Conservation (phyloP, 2,797 vertebrate genomes). For the Rhodeus uyekii region DNA sequence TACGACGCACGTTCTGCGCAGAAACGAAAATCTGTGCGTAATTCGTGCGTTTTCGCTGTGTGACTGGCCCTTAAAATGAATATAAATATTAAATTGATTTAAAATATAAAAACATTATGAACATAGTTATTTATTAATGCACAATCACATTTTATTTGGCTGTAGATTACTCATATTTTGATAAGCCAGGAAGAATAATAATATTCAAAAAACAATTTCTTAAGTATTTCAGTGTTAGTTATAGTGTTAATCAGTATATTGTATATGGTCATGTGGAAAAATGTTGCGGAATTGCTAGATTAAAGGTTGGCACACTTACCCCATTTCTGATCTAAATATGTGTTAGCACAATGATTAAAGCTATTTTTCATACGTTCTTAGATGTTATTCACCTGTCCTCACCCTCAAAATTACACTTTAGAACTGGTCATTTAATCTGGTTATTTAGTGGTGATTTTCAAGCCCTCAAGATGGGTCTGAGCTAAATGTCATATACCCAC, state of each 20-base stretch:
- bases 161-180: neutral
- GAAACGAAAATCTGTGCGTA: too few relatives aligned
- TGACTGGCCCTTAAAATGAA: too few relatives aligned
- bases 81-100: too few relatives aligned
- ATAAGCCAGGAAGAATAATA: too few relatives aligned
- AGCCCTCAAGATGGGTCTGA: slow-evolving; percentile 1
- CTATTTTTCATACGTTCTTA: neutral
- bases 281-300: neutral
- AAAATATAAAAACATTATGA: too few relatives aligned
- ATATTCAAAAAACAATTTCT: neutral
- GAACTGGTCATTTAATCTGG: slow-evolving; percentile 6
- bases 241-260: neutral
- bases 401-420: neutral
- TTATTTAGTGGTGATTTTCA: neutral
- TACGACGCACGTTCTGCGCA: too few relatives aligned
- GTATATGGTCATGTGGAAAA: neutral
- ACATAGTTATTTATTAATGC: neutral
- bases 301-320: neutral
- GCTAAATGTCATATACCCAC: slow-evolving; percentile 32
- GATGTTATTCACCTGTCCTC: neutral
- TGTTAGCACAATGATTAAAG: neutral
- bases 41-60: too few relatives aligned
- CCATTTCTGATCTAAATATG: neutral
- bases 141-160: neutral
- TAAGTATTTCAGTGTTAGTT: neutral